These are phyloP conservation scores for Brachylomia viminalis DNA, from an alignment of 2,888 invertebrate species.

Conservation along the genomic window DNA sequence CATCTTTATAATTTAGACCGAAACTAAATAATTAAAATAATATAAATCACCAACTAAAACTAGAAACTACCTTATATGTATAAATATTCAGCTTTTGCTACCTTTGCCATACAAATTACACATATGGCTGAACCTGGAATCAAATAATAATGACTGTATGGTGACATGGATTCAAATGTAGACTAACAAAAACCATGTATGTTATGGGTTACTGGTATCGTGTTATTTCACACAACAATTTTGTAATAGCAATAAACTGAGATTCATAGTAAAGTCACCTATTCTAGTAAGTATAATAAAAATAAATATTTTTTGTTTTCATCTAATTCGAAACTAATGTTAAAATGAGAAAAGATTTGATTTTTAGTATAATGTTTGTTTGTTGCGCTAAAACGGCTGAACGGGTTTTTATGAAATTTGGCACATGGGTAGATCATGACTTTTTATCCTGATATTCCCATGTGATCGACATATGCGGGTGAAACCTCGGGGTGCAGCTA, in stretches of 20 bases:
- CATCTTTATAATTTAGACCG: conserved; percentile 8
- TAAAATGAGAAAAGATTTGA: no score
- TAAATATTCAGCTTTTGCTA: not conserved
- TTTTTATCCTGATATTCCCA: no score
- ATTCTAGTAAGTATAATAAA: no score
- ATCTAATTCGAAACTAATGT: no score
- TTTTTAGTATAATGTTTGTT: no score
- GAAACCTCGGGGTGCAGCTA: no score
- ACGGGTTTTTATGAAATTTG: no score
- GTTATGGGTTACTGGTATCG: not conserved
- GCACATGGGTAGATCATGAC: no score
- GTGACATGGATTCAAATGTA: not conserved
- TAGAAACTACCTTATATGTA: not conserved
- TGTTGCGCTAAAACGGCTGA: no score
- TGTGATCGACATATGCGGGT: no score
- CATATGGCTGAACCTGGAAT: conserved; percentile 9
- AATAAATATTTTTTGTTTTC: no score
- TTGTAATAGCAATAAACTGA: not conserved
- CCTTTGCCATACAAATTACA: not conserved
- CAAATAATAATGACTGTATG: no score
- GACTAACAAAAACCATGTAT: not conserved
- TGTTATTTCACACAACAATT: not conserved
- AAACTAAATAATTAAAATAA: not conserved
- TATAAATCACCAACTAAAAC: not conserved
- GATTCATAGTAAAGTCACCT: conserved; percentile 27